Base-by-base conservation (phyloP, 2,888 invertebrate species). In the Calameuta pallipes region DNA sequence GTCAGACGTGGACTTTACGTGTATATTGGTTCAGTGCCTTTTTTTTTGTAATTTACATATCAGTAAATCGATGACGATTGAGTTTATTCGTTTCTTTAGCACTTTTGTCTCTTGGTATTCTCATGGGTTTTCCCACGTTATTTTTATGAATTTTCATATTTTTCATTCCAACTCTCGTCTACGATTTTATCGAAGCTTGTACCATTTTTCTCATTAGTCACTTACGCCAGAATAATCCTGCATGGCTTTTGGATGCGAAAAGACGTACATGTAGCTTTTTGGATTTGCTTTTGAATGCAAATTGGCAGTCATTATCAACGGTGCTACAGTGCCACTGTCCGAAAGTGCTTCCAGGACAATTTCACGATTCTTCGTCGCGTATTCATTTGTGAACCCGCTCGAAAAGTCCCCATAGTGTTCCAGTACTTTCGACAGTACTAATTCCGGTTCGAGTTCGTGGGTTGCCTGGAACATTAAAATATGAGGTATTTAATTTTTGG, bases 231-330 rank as follows among this genome's bases (percentile, higher is more conserved):
- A 94, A 91, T 95, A 95, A 82, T 96, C 95, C 80, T 96, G 96
- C 86, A 96, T 95, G 82, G 95, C 93, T 79, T 96, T 97, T 84
- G 96, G 96, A 89, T 98, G 97, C 9, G 96, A 95, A 87, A 97
- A 97, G 36, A 97, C 96, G 89, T 97, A 98, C 93, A 98, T 96
- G 91, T 96, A 97, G 77, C 96, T 96, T 88, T 95, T 95, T 1
- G 94, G 93, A 92, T 96, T 96, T 36, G 95, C 94, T 83, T 94
- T 94, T 6, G 96, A 94, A 87, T 97, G 97, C 90, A 95, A 95
- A 90, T 95, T 94, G 31, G 95, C 96, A 81, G 95, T 95, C 91
- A 94, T 94, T 81, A 97, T 93, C 83, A 97, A 92, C 0, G 98
- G 98, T 1, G 97, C 96, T 34, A 96, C 94, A 33, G 97, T 96